Base-by-base conservation (phyloP, 1,140 invertebrate species). In the Lethrus apterus region DNA sequence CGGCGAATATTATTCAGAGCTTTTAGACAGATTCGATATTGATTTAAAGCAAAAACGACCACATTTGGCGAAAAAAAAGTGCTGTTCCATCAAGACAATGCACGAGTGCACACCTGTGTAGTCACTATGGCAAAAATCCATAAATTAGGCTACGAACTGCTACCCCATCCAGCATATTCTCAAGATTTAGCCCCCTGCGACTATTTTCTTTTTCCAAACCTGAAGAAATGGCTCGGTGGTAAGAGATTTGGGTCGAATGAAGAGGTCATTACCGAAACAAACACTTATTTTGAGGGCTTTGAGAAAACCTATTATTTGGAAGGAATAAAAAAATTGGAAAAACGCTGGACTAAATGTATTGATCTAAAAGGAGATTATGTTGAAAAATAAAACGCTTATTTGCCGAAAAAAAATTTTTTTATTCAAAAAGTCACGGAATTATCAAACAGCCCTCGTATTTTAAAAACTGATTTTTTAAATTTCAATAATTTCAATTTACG, bases 151-250 rank as follows among this genome's bases (percentile, higher is more conserved):
- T 51, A 38, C 19, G 47, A 49, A 42, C 30, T 48, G 50, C 32
- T 52, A 14, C 57, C 55, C 26, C 70, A 72, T 46, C 65, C 62
- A 57, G 64, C 65, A 19, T 72, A 71, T 49, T 64, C 52, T 40
- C 65, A 60, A 46, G 66, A 73, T 55, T 54, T 73, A 29, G 60
- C 65, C 30, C 65, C 66, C 20, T 62, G 57, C 33, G 68, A 72
- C 54, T 70, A 63, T 49, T 58, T 58, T 38, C 40, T 64, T 17
- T 65, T 65, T 57, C 56, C 53, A 51, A 60, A 59, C 45, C 32
- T 60, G 55, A 59, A 65, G n/a, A 59, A 65, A 59, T 58, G 38
- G 35, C 62, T 63, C 35, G 35, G 51, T 35, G 57, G 56, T 48
- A 55, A 60, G 48, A 57, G 35, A 56, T 66, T 62, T 58, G 29